These are phyloP conservation scores for Vanessa tameamea DNA, from an alignment of 1,140 invertebrate genomes.

Conservation along the genomic window DNA sequence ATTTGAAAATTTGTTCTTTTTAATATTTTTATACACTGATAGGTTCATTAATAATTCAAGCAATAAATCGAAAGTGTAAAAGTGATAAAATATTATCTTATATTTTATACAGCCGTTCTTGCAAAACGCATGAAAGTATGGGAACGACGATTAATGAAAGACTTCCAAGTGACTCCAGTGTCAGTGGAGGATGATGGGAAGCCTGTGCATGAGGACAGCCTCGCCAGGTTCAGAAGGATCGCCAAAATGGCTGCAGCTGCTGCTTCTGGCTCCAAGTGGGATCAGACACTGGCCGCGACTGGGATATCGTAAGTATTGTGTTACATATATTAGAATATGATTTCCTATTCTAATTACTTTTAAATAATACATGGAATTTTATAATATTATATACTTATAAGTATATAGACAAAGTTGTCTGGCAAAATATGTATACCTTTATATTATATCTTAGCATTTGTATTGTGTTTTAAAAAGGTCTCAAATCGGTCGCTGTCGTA, in stretches of 20 bases:
- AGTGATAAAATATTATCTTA: neutral
- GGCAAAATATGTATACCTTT: too few relatives aligned
- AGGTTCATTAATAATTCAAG: too few relatives aligned
- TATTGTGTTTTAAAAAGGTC: constrained; percentile 76
- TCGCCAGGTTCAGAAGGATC: constrained; percentile 86
- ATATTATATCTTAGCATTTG: too few relatives aligned
- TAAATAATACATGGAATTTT: too few relatives aligned
- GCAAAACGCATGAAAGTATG: constrained; percentile 89
- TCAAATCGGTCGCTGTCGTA: constrained; percentile 88
- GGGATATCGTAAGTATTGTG: constrained; percentile 77
- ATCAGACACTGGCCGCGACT: constrained; percentile 83
- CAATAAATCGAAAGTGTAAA: too few relatives aligned
- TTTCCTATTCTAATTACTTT: too few relatives aligned
- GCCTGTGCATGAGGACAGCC: constrained; percentile 83
- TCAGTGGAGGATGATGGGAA: constrained; percentile 82
- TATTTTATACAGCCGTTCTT: constrained; percentile 78
- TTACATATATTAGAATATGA: too few relatives aligned
- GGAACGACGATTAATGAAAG: constrained; percentile 91
- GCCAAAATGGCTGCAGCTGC: constrained; percentile 86
- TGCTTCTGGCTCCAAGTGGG: constrained; percentile 86
- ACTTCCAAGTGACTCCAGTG: constrained; percentile 90
- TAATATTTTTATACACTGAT: too few relatives aligned
- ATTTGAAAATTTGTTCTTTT: too few relatives aligned
- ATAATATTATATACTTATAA: too few relatives aligned
- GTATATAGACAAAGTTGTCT: neutral